Conservation (phyloP, 2,888 invertebrate species). For the Leucania comma region DNA sequence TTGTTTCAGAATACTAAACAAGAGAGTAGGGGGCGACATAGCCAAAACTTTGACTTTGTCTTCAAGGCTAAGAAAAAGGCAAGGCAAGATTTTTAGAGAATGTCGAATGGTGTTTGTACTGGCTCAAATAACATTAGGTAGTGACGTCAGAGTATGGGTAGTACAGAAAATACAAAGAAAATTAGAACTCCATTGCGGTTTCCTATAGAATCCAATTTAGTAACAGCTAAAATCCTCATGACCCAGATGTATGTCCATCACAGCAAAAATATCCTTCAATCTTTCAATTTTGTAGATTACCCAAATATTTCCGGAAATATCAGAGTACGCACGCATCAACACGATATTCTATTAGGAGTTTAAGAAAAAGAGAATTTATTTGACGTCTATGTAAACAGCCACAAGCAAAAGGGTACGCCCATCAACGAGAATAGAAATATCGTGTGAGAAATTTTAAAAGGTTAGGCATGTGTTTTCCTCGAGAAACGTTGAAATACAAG, state of each 20-base stretch:
- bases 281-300: constrained; percentile 18
- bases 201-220: not conserved
- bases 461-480: constrained; percentile 49
- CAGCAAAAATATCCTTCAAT: not conserved
- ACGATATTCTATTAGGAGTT: constrained; percentile 47
- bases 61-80: constrained; percentile 16
- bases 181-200: not conserved
- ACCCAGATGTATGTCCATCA: not conserved
- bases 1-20: too few species aligned
- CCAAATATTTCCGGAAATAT: constrained; percentile 33
- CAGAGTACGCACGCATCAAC: constrained; percentile 45
- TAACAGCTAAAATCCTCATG: not conserved
- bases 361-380: constrained; percentile 58
- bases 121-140: constrained; percentile 11
- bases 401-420: constrained; percentile 50
- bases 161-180: not conserved
- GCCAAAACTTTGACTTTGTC: not conserved
- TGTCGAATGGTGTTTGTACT: constrained; percentile 10
- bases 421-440: constrained; percentile 60
- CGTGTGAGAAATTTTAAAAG: constrained; percentile 56
- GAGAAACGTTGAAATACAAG: constrained; percentile 58
- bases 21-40: not conserved
- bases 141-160: not conserved
- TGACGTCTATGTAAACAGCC: constrained; percentile 58
- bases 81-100: constrained; percentile 23